phyloP scores from a whole-genome alignment of 2,888 invertebrate genomes.

The Minunthozetes semirufus region DNA sequence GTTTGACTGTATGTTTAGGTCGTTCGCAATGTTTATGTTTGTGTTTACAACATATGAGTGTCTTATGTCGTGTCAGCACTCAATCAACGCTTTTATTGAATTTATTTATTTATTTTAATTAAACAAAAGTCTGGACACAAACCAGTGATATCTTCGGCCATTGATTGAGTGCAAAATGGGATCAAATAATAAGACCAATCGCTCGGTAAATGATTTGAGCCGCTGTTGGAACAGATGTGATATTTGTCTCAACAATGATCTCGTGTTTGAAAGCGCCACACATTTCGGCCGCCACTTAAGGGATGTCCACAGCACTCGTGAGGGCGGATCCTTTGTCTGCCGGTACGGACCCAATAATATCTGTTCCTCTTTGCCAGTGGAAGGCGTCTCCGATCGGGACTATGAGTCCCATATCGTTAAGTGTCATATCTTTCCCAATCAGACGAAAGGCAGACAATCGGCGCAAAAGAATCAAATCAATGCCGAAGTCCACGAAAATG shows the following conservation, averaged over 20 bases:
- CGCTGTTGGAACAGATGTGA: constrained; percentile 30
- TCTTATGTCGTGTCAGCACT: not conserved
- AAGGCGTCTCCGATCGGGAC: constrained; percentile 78
- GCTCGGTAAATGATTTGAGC: not conserved
- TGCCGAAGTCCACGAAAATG: not conserved
- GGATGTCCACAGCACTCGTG: constrained; percentile 69
- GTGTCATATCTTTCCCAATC: constrained; percentile 50
- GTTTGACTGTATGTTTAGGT: not conserved
- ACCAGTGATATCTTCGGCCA: not conserved
- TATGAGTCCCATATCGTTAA: constrained; percentile 76
- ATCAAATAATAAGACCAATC: not conserved
- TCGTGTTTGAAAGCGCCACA: constrained; percentile 38
- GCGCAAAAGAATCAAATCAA: not conserved
- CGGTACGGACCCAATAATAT: constrained; percentile 80
- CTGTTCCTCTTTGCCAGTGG: constrained; percentile 76
- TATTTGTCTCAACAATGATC: constrained; percentile 23
- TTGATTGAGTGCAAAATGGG: not conserved
- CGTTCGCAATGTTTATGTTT: not conserved
- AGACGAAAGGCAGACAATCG: not conserved
- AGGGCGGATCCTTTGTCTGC: constrained; percentile 78
- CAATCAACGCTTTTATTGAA: not conserved
- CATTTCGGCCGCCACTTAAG: constrained; percentile 63
- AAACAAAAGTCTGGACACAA: not conserved
- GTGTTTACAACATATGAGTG: not conserved
- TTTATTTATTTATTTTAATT: not conserved